Percentiles rank a stretch among this genome's conserved stretches.
Evolutionary conservation across 2,888 invertebrate species (phyloP).

Genomic region (Lasius fuliginosus): DNA sequence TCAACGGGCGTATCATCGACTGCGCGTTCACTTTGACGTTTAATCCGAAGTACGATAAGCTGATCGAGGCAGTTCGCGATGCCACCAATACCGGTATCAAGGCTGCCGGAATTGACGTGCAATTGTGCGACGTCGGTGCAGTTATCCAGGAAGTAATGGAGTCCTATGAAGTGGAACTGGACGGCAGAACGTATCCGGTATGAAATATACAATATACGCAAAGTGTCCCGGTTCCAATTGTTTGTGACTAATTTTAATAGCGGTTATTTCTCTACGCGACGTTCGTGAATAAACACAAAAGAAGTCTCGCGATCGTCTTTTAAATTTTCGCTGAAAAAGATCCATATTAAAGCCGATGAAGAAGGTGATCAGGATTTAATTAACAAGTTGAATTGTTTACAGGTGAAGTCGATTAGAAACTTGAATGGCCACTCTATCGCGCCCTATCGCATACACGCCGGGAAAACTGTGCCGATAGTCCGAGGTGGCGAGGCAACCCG

Average conservation of each 20-base stretch:
- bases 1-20: constrained; percentile 99
- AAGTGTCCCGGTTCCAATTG: background rate
- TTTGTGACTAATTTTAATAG: background rate
- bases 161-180: constrained; percentile 98
- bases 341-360: background rate
- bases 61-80: constrained; percentile 98
- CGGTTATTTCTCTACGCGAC: too few species aligned
- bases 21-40: constrained; percentile 99
- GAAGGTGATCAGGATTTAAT: background rate
- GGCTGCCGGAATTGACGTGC: constrained; percentile 98
- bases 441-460: constrained; percentile 98
- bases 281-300: background rate
- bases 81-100: constrained; percentile 99
- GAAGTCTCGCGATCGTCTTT: background rate
- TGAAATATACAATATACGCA: constrained; percentile 18
- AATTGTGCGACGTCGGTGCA: constrained; percentile 98
- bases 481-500: constrained; percentile 98
- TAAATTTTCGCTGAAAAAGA: background rate
- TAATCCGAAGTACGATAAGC: constrained; percentile 97
- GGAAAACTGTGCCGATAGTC: constrained; percentile 99
- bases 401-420: constrained; percentile 98
- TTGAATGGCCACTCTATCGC: constrained; percentile 99
- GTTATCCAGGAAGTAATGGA: constrained; percentile 99
- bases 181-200: constrained; percentile 96
- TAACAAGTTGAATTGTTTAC: background rate